Evolutionary conservation across 2,888 invertebrate genomes (phyloP).

Genomic region (Apodemia hepburni): DNA sequence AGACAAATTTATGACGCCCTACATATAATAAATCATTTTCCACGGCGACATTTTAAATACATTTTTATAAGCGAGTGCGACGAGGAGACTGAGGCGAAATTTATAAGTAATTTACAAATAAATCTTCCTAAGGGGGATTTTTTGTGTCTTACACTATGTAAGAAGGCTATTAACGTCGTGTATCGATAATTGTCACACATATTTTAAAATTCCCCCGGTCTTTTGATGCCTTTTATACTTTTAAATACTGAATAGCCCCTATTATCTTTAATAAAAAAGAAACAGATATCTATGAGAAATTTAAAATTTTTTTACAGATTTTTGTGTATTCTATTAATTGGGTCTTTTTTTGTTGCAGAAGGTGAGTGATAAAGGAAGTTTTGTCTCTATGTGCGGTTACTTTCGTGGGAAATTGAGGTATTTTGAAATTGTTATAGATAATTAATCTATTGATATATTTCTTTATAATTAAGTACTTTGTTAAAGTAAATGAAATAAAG

Average conservation of each 20-base stretch:
- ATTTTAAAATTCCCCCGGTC: conserved; percentile 64
- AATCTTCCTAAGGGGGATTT: conserved; percentile 68
- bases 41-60: conserved; percentile 75
- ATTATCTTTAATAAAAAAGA: conserved; percentile 46
- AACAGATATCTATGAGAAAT: conserved; percentile 30
- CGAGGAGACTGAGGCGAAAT: conserved; percentile 63
- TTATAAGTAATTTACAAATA: conserved; percentile 79
- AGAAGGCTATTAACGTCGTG: conserved; percentile 76
- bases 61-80: conserved; percentile 75
- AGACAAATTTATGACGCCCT: conserved; percentile 76
- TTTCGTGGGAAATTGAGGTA: conserved; percentile 3
- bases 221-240: conserved; percentile 20
- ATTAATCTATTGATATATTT: too few species aligned
- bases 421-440: not conserved
- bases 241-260: conserved; percentile 15
- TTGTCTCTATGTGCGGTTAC: not conserved
- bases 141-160: conserved; percentile 67
- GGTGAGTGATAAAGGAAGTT: conserved; percentile 51
- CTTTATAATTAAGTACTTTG: too few species aligned
- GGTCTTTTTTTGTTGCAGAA: conserved; percentile 66
- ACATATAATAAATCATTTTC: conserved; percentile 70
- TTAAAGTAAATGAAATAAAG: too few species aligned
- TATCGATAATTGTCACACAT: conserved; percentile 80
- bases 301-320: conserved; percentile 34
- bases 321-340: conserved; percentile 49